Evolutionary conservation across 2,113 vertebrate species (phyloP).

Genomic region (Grallaria varia): DNA sequence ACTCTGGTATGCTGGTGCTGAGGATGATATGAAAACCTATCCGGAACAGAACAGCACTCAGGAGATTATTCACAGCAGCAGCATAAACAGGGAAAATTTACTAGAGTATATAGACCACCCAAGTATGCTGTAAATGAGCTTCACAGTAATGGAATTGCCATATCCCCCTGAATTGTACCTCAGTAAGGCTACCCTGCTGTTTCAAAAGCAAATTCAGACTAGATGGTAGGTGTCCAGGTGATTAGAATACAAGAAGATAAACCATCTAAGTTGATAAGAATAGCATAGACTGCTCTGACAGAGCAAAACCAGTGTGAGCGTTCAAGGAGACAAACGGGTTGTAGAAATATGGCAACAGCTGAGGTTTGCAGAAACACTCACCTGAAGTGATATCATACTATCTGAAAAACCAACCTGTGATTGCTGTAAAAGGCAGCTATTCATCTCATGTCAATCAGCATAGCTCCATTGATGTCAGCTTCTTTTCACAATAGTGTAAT

Average conservation of each 20-base stretch:
- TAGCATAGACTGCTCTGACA: neutral
- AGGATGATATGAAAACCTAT: neutral
- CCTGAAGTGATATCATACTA: neutral
- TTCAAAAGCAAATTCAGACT: slow-evolving; percentile 35
- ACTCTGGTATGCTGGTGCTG: neutral
- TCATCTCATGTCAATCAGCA: neutral
- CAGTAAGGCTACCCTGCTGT: neutral
- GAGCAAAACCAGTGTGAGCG: neutral
- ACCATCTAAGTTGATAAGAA: slow-evolving; percentile 17
- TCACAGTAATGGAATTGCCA: slow-evolving; percentile 39
- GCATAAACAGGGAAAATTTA: slow-evolving; percentile 50
- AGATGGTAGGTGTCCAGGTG: neutral
- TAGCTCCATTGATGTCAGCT: neutral
- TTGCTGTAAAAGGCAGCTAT: neutral
- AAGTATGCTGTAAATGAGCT: slow-evolving; percentile 49
- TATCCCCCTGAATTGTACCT: neutral
- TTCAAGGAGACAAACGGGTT: neutral
- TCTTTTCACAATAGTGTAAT: neutral
- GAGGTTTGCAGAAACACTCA: neutral
- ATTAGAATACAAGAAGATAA: slow-evolving; percentile 35
- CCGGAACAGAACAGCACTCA: neutral
- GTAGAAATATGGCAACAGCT: neutral
- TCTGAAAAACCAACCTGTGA: neutral
- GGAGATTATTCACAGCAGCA: slow-evolving; percentile 31
- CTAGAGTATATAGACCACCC: slow-evolving; percentile 29